Evolutionary conservation across 2,113 vertebrate genomes (phyloP).

Genomic region (Siniperca chuatsi): DNA sequence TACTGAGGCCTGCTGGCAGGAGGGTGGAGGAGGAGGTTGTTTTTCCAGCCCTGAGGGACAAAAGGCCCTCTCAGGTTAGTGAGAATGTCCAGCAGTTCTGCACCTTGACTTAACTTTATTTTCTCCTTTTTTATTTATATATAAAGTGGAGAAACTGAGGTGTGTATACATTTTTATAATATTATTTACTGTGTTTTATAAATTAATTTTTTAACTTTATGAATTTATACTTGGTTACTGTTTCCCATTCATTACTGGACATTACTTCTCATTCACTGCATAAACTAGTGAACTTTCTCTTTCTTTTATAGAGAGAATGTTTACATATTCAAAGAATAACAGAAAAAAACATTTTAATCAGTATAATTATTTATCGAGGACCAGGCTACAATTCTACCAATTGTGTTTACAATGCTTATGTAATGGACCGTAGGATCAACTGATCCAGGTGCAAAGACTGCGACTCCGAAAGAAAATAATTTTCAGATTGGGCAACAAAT

Average conservation of each 20-base stretch:
- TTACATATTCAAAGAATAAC: background rate
- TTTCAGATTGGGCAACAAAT: background rate
- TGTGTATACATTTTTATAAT: background rate
- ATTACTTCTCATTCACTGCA: constrained; percentile 16
- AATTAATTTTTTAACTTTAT: constrained; percentile 23
- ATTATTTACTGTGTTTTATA: constrained; percentile 7
- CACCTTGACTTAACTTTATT: constrained; percentile 58
- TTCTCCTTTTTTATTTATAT: constrained; percentile 25
- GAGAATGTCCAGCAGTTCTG: constrained; percentile 59
- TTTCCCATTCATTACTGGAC: constrained; percentile 1
- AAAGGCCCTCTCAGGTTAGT: constrained; percentile 73
- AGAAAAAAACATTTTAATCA: background rate
- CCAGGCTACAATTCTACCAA: background rate
- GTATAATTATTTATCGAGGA: background rate
- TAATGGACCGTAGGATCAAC: background rate
- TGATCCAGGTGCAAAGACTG: background rate
- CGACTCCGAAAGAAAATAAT: background rate
- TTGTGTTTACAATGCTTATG: background rate
- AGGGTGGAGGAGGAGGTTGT: constrained; percentile 54
- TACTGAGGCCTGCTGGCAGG: constrained; percentile 76
- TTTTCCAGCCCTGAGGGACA: constrained; percentile 84
- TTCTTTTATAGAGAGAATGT: background rate
- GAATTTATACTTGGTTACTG: background rate
- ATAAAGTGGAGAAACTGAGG: constrained; percentile 1
- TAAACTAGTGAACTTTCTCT: background rate